phyloP scores from a whole-genome alignment of 2,888 invertebrate species.

The Dysmachus trigonus region DNA sequence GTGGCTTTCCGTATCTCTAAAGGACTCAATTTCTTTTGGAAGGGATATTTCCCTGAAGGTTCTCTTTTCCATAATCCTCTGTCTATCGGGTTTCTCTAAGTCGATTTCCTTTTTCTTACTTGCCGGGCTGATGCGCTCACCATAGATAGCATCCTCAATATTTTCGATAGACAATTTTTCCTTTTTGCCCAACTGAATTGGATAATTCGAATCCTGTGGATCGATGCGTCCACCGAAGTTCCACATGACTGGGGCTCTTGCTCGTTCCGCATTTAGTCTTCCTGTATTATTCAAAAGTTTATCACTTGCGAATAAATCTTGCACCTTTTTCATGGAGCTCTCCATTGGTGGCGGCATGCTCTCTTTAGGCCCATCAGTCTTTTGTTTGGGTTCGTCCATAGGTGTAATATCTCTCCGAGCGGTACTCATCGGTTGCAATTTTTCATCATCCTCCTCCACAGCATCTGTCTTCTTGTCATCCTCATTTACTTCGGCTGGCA shows the following conservation, averaged over 20 bases:
- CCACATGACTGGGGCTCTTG: slow-evolving; percentile 12
- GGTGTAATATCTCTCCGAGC: slow-evolving; percentile 1
- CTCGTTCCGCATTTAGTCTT: not conserved
- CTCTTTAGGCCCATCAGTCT: slow-evolving; percentile 7
- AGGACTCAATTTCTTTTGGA: not conserved
- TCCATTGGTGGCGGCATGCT: not conserved
- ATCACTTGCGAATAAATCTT: slow-evolving; percentile 4
- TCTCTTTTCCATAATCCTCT: not conserved
- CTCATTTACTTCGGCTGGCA: slow-evolving; percentile 43
- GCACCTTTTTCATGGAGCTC: slow-evolving; percentile 7
- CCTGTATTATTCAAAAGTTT: not conserved
- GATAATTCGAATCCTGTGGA: slow-evolving; percentile 12
- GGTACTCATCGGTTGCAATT: slow-evolving; percentile 40
- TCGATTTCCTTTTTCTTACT: not conserved
- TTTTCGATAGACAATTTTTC: slow-evolving; percentile 61
- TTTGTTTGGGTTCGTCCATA: slow-evolving; percentile 9
- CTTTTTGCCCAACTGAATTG: slow-evolving; percentile 51
- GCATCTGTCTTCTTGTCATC: slow-evolving; percentile 42
- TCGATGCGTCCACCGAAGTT: slow-evolving; percentile 26
- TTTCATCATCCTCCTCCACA: slow-evolving; percentile 35
- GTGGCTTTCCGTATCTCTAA: not conserved
- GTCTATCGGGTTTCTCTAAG: slow-evolving; percentile 1
- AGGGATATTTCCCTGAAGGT: not conserved
- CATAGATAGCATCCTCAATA: slow-evolving; percentile 64
- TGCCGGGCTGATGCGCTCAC: slow-evolving; percentile 57